Evolutionary conservation across 2,888 invertebrate genomes (phyloP).

Genomic region (Bhutanitis thaidina): DNA sequence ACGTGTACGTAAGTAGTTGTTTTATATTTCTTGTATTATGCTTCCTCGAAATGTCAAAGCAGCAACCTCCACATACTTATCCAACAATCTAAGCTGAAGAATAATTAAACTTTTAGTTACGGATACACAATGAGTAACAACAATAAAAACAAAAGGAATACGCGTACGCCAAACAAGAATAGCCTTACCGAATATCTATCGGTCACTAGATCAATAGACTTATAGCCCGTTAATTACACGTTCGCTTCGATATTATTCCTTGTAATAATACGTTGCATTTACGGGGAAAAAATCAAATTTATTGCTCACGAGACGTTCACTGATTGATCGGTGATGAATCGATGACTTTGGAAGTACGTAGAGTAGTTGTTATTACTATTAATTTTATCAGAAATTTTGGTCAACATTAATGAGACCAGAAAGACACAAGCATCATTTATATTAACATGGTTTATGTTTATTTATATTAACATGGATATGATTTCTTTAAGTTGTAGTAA

Average conservation of each 20-base stretch:
- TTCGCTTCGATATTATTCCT: slow-evolving; percentile 42
- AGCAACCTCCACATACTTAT: no score
- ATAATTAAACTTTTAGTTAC: neutral
- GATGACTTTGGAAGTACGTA: slow-evolving; percentile 31
- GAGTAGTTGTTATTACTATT: slow-evolving; percentile 32
- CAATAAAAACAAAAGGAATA: slow-evolving; percentile 13
- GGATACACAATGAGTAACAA: slow-evolving; percentile 7
- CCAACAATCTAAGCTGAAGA: no score
- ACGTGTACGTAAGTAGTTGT: no score
- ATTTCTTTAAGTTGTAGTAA: no score
- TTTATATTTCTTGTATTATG: no score
- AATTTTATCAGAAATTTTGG: neutral
- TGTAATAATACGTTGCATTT: slow-evolving; percentile 54
- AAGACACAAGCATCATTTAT: no score
- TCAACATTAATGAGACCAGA: no score
- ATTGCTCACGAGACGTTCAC: slow-evolving; percentile 46
- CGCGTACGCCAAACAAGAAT: slow-evolving; percentile 23
- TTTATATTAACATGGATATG: no score
- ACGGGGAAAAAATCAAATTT: slow-evolving; percentile 54
- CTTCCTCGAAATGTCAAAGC: no score
- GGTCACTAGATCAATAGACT: slow-evolving; percentile 43
- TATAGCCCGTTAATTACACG: slow-evolving; percentile 49
- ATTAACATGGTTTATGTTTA: no score
- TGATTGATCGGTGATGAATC: slow-evolving; percentile 74
- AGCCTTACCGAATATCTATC: slow-evolving; percentile 30